Evolutionary conservation across 1,140 invertebrate genomes (phyloP), one percentile per base, ranked within the genome.

Genomic region (Zaprionus nigranus): DNA sequence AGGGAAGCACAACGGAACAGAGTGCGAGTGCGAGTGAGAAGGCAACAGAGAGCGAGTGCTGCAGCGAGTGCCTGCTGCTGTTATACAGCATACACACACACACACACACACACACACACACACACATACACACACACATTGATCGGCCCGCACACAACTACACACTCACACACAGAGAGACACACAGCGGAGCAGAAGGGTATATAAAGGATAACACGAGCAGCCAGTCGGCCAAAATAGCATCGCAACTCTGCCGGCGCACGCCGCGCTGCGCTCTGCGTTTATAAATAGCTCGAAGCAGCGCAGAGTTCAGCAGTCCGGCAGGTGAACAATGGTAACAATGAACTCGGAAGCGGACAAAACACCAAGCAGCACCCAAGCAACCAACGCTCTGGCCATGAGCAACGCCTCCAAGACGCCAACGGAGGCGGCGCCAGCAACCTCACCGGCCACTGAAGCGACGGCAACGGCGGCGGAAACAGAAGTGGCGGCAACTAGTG

Each of bases 341-440:
- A 93, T 93, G 92, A 92, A 91, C 69, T 92, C 92, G 65, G 92
- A 92, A 75, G 82, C 90, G 74, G 91, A 92, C 88, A 92, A 92
- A 85, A 92, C 76, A 70, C 79, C 84, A 56, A 76, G 74, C 69
- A 76, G 74, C 62, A 80, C 91, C 58, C 87, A 87, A 76, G 83
- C 85, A 79, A 82, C 82, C 65, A 85, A 76, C 72, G 88, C 90
- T 53, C 79, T 78, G 56, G 72, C 81, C 43, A 78, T 76, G 79
- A 86, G 76, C 70, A 77, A 59, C 24, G 75, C 78, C 54, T 40
- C 71, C 53, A 82, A 86, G 59, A 60, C 77, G 62, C 62, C 82
- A 62, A 56, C 69, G 24, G 73, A 56, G 7, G 24, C 70, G 28
- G 4, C 26, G n/a, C 36, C n/a, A n/a, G n/a, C n/a, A n/a, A n/a